These are phyloP conservation scores for Rhynchonycteris naso DNA, from an alignment of 2,797 vertebrate species.

Conservation along the genomic window DNA sequence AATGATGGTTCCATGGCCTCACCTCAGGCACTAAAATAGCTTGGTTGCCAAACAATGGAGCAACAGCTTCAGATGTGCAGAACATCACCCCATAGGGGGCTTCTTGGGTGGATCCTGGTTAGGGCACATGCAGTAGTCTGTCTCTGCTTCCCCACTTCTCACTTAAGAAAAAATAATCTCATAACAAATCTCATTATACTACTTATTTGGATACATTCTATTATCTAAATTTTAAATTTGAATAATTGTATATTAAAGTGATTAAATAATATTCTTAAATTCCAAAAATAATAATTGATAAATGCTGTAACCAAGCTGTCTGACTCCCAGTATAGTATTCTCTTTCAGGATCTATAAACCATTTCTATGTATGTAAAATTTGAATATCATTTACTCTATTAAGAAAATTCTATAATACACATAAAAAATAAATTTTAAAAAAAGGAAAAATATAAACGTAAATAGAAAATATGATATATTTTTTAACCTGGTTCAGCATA, in stretches of 20 bases:
- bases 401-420: neutral
- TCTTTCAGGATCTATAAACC: neutral
- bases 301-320: neutral
- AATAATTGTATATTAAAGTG: neutral
- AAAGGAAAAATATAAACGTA: neutral
- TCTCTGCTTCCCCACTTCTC: too few relatives aligned
- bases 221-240: constrained; percentile 1
- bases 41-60: too few relatives aligned
- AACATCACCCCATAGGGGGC: too few relatives aligned
- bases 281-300: neutral
- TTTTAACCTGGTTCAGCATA: neutral
- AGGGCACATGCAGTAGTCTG: too few relatives aligned
- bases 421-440: constrained; percentile 9
- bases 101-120: too few relatives aligned
- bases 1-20: too few relatives aligned
- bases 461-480: neutral
- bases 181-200: neutral
- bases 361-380: neutral
- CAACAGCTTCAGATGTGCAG: too few relatives aligned
- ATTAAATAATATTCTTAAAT: constrained; percentile 4
- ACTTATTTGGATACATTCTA: neutral
- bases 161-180: neutral
- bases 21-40: too few relatives aligned
- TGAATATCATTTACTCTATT: neutral
- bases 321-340: neutral